Conservation (phyloP, 2,113 vertebrate species). For the Epinephelus fuscoguttatus region DNA sequence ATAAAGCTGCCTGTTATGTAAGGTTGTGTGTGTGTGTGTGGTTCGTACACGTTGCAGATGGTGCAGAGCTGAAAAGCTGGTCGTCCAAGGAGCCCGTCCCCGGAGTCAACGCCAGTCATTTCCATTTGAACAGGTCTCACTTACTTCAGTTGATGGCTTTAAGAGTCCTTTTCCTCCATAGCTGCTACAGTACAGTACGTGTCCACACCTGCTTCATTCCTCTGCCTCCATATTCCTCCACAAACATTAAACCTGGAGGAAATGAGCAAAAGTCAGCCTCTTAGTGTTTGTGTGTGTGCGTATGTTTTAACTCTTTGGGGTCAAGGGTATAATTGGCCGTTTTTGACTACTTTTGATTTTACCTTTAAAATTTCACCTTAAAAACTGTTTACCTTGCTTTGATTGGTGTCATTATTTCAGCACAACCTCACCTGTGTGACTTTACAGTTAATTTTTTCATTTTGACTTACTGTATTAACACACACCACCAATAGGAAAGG, state of each 20-base stretch:
- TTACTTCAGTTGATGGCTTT: conserved; percentile 26
- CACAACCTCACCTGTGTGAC: too few species aligned
- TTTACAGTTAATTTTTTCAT: too few species aligned
- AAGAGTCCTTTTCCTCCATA: conserved; percentile 32
- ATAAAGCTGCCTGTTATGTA: conserved; percentile 56
- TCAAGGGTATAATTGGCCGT: too few species aligned
- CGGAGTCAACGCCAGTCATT: neutral
- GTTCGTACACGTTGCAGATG: conserved; percentile 56
- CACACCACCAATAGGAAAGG: too few species aligned
- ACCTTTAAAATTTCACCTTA: too few species aligned
- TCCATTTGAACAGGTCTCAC: conserved; percentile 10
- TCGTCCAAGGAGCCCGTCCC: conserved; percentile 7
- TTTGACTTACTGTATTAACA: too few species aligned
- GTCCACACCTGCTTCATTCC: conserved; percentile 12
- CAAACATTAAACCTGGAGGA: conserved; percentile 66
- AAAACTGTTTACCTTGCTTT: too few species aligned
- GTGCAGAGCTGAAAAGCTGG: conserved; percentile 57
- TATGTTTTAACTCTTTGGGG: too few species aligned
- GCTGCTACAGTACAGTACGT: conserved; percentile 3
- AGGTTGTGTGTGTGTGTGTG: conserved; percentile 42
- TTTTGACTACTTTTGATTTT: too few species aligned
- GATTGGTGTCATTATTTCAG: too few species aligned
- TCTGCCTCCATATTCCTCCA: neutral
- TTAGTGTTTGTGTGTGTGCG: too few species aligned
- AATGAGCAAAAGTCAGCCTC: conserved; percentile 2